Conservation (phyloP, 2,113 vertebrate species). For the Isurus oxyrinchus region DNA sequence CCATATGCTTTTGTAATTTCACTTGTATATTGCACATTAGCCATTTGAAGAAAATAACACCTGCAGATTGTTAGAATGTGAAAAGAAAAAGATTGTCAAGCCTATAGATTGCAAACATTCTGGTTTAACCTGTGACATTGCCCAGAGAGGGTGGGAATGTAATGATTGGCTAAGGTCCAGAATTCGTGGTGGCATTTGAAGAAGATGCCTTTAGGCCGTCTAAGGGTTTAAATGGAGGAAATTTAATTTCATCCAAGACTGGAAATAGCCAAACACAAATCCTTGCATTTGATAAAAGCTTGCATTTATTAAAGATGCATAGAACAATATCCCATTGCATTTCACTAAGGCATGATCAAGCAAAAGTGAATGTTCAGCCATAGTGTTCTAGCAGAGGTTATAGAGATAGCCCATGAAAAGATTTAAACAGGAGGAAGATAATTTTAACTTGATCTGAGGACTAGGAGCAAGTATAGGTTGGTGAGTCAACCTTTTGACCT, state of each 20-base stretch:
- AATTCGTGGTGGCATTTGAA: not conserved
- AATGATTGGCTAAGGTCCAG: not conserved
- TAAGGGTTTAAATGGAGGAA: not conserved
- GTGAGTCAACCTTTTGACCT: not conserved
- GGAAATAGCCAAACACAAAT: not conserved
- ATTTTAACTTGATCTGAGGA: not conserved
- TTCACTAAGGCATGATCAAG: not conserved
- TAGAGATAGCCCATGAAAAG: not conserved
- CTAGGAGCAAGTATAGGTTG: not conserved
- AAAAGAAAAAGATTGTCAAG: not conserved
- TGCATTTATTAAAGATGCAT: not conserved
- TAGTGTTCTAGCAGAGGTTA: not conserved
- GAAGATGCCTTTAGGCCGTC: not conserved
- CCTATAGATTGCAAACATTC: not conserved
- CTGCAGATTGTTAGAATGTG: not conserved
- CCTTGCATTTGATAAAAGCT: not conserved
- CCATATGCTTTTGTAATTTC: not conserved
- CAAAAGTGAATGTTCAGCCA: not conserved
- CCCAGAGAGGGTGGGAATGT: not conserved
- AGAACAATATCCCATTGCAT: not conserved
- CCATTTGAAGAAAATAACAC: not conserved
- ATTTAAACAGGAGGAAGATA: not conserved
- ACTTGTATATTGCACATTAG: not conserved
- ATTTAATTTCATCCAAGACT: not conserved
- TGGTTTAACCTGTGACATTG: not conserved